These are phyloP conservation scores for Stichodactyla mertensii DNA, from an alignment of 64 coral and sea anemone genomes.

Conservation along the genomic window DNA sequence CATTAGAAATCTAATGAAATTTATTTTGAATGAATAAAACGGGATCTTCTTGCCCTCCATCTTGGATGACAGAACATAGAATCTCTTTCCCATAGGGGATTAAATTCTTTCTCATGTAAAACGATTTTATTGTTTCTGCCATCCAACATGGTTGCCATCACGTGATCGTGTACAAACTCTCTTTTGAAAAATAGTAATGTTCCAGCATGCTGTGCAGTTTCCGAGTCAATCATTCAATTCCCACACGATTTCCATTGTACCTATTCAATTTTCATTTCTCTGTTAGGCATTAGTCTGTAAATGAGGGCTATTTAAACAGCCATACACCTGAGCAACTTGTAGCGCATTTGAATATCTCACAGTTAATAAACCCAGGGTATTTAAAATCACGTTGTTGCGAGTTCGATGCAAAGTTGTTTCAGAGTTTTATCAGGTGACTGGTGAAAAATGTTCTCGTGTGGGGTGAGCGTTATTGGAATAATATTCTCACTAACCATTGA, in stretches of 20 bases:
- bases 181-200: too few species aligned
- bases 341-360: background rate
- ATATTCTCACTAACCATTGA: background rate
- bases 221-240: background rate
- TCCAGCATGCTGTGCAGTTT: too few species aligned
- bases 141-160: too few species aligned
- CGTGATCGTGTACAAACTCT: too few species aligned
- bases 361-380: background rate
- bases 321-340: background rate
- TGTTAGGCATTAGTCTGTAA: background rate
- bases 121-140: too few species aligned
- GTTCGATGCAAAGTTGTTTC: background rate
- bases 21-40: too few species aligned
- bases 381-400: background rate
- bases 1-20: too few species aligned
- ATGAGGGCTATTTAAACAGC: background rate
- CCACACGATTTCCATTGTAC: background rate
- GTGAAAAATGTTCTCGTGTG: background rate
- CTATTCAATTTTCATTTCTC: background rate
- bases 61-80: too few species aligned
- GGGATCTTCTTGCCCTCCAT: too few species aligned
- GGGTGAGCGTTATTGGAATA: background rate
- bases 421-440: background rate
- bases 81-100: too few species aligned
- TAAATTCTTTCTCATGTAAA: too few species aligned